phyloP scores from a whole-genome alignment of 2,888 invertebrate species.

The Ditula angustiorana region DNA sequence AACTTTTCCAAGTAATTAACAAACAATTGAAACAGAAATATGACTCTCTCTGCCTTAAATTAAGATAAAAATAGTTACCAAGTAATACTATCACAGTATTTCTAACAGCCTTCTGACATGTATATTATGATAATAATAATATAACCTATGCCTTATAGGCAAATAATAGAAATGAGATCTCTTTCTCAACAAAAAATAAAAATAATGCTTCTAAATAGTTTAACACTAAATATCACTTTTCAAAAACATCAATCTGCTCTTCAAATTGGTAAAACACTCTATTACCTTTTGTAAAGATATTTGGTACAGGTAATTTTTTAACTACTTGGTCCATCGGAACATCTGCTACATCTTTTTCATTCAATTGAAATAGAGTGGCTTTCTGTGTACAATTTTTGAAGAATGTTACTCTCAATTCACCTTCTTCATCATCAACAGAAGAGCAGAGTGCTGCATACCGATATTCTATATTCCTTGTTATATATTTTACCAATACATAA shows the following conservation, averaged over 20 bases:
- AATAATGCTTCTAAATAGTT: not conserved
- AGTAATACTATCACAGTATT: conserved; percentile 23
- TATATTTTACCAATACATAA: conserved; percentile 43
- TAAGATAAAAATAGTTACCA: conserved; percentile 7
- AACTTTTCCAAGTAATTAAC: conserved; percentile 31
- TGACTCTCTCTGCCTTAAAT: too few species aligned
- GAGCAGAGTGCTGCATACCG: conserved; percentile 42
- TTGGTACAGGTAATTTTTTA: too few species aligned
- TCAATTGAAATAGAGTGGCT: not conserved
- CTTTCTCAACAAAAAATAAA: conserved; percentile 26
- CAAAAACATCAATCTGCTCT: too few species aligned
- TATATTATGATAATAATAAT: conserved; percentile 17
- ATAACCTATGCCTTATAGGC: conserved; percentile 28
- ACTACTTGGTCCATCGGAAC: too few species aligned
- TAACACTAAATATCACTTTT: too few species aligned
- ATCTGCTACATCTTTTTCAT: too few species aligned
- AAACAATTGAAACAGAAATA: conserved; percentile 28
- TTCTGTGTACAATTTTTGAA: conserved; percentile 13
- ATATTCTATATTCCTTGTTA: conserved; percentile 40
- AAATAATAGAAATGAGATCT: conserved; percentile 29
- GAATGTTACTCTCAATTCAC: conserved; percentile 10
- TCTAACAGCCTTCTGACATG: conserved; percentile 14
- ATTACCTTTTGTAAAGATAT: too few species aligned
- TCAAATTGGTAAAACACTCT: too few species aligned
- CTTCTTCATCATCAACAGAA: conserved; percentile 32